phyloP scores from a whole-genome alignment of 2,797 vertebrate species.

The Micromesistius poutassou region DNA sequence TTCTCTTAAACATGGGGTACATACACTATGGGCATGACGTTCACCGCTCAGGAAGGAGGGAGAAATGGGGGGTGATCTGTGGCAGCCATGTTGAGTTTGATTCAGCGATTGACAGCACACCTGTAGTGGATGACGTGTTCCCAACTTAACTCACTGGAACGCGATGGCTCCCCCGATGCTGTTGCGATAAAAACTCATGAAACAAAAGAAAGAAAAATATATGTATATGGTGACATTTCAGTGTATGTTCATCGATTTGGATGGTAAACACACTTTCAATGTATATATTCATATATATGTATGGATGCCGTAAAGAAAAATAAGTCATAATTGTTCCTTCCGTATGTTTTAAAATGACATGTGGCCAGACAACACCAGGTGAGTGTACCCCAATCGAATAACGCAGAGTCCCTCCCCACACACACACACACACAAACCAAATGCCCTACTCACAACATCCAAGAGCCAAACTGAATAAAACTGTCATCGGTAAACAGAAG shows the following conservation, averaged over 20 bases:
- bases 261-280: constrained; percentile 38
- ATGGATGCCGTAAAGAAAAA: constrained; percentile 61
- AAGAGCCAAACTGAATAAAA: constrained; percentile 69
- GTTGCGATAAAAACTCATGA: not conserved
- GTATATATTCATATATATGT: constrained; percentile 40
- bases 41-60: constrained; percentile 64
- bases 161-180: constrained; percentile 39
- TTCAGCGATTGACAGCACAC: constrained; percentile 62
- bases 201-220: constrained; percentile 33
- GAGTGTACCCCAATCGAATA: constrained; percentile 55
- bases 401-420: constrained; percentile 25
- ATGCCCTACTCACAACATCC: constrained; percentile 70
- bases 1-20: constrained; percentile 71
- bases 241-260: constrained; percentile 61
- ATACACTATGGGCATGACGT: constrained; percentile 73
- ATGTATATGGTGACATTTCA: constrained; percentile 39
- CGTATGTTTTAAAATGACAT: constrained; percentile 62
- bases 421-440: constrained; percentile 54
- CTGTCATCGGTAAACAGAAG: constrained; percentile 71
- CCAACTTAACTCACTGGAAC: constrained; percentile 68
- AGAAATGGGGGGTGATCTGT: constrained; percentile 64
- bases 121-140: constrained; percentile 61
- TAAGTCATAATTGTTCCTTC: constrained; percentile 56
- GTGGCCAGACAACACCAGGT: constrained; percentile 62
- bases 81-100: constrained; percentile 65